Conservation (phyloP, 1,140 invertebrate species). For the Drosophila malerkotliana region DNA sequence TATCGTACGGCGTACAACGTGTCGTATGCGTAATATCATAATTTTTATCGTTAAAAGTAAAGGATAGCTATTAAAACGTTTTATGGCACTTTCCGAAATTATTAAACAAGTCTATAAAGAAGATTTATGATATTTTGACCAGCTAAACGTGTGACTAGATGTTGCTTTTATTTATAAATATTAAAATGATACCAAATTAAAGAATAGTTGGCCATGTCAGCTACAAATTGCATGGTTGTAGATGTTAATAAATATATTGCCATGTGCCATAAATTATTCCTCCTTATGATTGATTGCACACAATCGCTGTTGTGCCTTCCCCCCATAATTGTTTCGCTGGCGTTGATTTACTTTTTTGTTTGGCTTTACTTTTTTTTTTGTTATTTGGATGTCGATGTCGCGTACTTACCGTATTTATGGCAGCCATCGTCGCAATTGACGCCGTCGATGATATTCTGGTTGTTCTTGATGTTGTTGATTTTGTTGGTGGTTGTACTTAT, state of each 20-base stretch:
- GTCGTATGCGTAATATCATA: constrained; percentile 61
- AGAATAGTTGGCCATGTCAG: constrained; percentile 34
- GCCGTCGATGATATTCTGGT: constrained; percentile 66
- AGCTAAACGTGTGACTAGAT: not conserved
- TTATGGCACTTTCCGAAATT: constrained; percentile 41
- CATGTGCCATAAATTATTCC: constrained; percentile 42
- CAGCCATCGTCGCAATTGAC: constrained; percentile 82
- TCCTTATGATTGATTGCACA: constrained; percentile 62
- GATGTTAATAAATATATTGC: constrained; percentile 20
- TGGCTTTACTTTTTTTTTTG: not conserved
- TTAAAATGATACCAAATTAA: constrained; percentile 4
- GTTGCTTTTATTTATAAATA: not conserved
- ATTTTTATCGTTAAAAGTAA: constrained; percentile 37
- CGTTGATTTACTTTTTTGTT: constrained; percentile 31
- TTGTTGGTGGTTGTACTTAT: constrained; percentile 61
- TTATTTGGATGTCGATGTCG: constrained; percentile 37
- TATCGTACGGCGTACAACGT: constrained; percentile 33
- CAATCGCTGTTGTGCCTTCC: constrained; percentile 27
- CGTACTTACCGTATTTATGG: constrained; percentile 83
- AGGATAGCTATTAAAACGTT: constrained; percentile 43
- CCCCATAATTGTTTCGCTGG: constrained; percentile 37
- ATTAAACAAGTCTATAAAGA: constrained; percentile 35
- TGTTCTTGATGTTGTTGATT: constrained; percentile 50
- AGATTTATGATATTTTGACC: constrained; percentile 11
- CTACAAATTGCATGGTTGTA: constrained; percentile 26